Percentiles rank a stretch among this genome's conserved stretches.
Evolutionary conservation across 2,113 vertebrate genomes (phyloP).

Genomic region (Silurus glanis): DNA sequence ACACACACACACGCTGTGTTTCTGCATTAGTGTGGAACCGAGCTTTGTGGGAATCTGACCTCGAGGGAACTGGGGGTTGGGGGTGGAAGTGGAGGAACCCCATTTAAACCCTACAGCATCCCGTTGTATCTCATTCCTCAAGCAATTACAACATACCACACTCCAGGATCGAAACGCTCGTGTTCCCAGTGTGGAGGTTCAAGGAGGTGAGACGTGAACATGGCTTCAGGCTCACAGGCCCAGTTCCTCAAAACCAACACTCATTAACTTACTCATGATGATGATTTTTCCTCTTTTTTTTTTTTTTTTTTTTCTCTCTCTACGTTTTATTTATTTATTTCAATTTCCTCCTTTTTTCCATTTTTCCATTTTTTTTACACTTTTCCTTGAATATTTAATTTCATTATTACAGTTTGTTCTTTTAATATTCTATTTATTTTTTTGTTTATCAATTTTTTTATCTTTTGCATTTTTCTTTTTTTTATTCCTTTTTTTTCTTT

Average conservation of each 20-base stretch:
- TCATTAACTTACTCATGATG: neutral
- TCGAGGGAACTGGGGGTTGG: constrained; percentile 33
- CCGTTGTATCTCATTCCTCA: constrained; percentile 40
- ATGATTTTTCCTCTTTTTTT: neutral
- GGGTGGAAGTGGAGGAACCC: constrained; percentile 57
- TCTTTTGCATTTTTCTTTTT: neutral
- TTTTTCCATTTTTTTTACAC: neutral
- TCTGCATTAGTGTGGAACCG: constrained; percentile 36
- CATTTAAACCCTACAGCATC: constrained; percentile 49
- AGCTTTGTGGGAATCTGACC: constrained; percentile 63
- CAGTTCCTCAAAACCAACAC: constrained; percentile 18
- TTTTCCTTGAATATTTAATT: neutral
- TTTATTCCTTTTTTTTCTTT: neutral
- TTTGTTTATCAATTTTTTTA: neutral
- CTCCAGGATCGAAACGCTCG: constrained; percentile 21
- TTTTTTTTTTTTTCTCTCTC: neutral
- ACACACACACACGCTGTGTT: constrained; percentile 3
- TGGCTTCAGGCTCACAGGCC: constrained; percentile 26
- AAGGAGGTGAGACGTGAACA: constrained; percentile 2
- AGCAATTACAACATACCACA: constrained; percentile 2
- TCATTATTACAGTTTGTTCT: neutral
- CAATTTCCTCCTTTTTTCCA: neutral
- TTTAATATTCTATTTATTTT: neutral
- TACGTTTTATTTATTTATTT: neutral
- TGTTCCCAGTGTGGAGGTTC: constrained; percentile 4